These are phyloP conservation scores for Amblyopsis hoosieri DNA, from an alignment of 2,797 vertebrate species.

Conservation along the genomic window DNA sequence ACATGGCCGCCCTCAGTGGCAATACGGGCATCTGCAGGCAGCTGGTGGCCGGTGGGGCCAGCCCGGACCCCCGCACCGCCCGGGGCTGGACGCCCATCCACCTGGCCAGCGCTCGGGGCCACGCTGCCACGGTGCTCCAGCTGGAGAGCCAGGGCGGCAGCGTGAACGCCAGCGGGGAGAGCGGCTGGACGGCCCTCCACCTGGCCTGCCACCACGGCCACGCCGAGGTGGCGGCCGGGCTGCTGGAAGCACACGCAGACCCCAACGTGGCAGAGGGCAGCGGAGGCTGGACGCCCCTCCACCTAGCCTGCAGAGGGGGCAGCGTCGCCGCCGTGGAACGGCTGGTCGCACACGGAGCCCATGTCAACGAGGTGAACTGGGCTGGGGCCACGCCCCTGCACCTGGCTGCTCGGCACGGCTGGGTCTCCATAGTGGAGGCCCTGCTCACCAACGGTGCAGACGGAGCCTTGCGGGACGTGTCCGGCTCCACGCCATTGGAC, in stretches of 20 bases:
- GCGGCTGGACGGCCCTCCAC: constrained; percentile 84
- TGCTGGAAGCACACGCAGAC: constrained; percentile 78
- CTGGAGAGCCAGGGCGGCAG: constrained; percentile 71
- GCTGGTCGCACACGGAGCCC: constrained; percentile 76
- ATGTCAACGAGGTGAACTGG: constrained; percentile 77
- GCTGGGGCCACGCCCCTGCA: constrained; percentile 80
- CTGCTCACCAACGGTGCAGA: constrained; percentile 80
- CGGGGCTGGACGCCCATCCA: constrained; percentile 87
- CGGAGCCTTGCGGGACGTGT: constrained; percentile 61
- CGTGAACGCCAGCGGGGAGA: constrained; percentile 72
- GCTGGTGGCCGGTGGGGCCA: constrained; percentile 74
- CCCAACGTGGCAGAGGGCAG: constrained; percentile 74
- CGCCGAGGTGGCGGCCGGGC: constrained; percentile 63
- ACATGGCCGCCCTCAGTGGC: constrained; percentile 77
- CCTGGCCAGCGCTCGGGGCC: constrained; percentile 82
- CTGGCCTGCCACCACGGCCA: constrained; percentile 79
- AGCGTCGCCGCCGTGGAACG: constrained; percentile 74
- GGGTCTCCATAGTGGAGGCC: constrained; percentile 76
- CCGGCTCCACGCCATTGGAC: constrained; percentile 75
- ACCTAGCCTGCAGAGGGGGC: constrained; percentile 77
- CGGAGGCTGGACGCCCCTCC: constrained; percentile 81
- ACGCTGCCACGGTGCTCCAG: constrained; percentile 73
- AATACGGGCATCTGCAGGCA: constrained; percentile 85
- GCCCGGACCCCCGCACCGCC: constrained; percentile 68
- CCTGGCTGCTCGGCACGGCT: constrained; percentile 79